These are phyloP conservation scores for Resseliella maxima DNA, from an alignment of 2,888 invertebrate genomes.

Conservation along the genomic window DNA sequence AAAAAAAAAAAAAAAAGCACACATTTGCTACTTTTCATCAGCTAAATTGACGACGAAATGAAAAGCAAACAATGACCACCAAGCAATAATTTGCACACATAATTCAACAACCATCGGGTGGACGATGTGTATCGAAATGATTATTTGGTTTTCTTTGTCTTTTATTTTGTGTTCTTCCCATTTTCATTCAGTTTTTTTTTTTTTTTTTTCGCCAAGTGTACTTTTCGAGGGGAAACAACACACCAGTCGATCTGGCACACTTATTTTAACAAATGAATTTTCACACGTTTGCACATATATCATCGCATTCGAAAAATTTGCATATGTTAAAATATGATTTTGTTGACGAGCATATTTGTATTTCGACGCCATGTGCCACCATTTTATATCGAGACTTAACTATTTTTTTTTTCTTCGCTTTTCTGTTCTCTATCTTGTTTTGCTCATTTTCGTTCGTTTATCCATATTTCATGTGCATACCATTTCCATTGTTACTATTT, in stretches of 20 bases:
- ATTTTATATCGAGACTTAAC: neutral
- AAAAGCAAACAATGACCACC: slow-evolving; percentile 2
- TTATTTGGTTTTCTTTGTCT: neutral
- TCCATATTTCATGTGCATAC: neutral
- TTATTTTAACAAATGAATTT: neutral
- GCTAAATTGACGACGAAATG: neutral
- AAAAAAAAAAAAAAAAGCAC: neutral
- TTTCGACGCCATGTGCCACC: neutral
- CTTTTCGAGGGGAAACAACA: neutral
- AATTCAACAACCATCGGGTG: neutral
- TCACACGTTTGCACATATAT: slow-evolving; percentile 4
- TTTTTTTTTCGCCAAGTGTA: no score
- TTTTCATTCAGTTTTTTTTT: neutral
- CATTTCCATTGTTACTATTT: no score
- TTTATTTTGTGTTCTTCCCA: no score
- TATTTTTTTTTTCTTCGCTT: neutral
- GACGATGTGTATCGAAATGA: slow-evolving; percentile 16
- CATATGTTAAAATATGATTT: neutral
- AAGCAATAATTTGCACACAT: neutral
- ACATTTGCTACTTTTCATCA: neutral
- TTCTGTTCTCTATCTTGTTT: neutral
- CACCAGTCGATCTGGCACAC: slow-evolving; percentile 10
- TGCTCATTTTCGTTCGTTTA: neutral
- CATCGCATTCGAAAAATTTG: neutral
- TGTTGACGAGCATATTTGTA: neutral